A percentile compares a stretch with the other conserved stretches of the same genome.
Evolutionary conservation across 2,113 vertebrate genomes (phyloP).

Genomic region (Leptobrachium ailaonicum): DNA sequence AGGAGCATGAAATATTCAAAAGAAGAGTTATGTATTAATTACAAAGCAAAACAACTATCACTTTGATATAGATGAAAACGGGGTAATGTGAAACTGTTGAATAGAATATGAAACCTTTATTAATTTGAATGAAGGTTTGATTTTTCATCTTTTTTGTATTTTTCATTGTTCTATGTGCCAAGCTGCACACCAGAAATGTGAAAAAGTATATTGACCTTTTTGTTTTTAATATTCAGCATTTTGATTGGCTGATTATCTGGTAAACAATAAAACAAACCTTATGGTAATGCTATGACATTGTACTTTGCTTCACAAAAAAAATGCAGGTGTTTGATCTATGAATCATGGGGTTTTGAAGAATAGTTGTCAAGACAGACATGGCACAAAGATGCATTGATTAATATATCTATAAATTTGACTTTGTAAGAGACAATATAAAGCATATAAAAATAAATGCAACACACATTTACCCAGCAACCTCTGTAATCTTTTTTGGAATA

Average conservation of each 20-base stretch:
- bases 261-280: constrained; percentile 22
- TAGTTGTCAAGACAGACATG: too few relatives aligned
- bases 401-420: too few relatives aligned
- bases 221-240: constrained; percentile 47
- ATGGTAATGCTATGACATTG: constrained; percentile 30
- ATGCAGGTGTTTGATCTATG: too few relatives aligned
- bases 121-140: constrained; percentile 6
- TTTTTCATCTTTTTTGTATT: constrained; percentile 10
- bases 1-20: constrained; percentile 28
- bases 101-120: constrained; percentile 8
- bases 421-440: too few relatives aligned
- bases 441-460: too few relatives aligned
- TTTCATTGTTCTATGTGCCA: constrained; percentile 4
- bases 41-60: constrained; percentile 24
- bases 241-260: constrained; percentile 44
- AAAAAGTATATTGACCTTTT: constrained; percentile 39
- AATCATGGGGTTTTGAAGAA: too few relatives aligned
- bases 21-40: constrained; percentile 27
- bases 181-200: not conserved
- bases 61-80: constrained; percentile 10
- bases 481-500: too few relatives aligned
- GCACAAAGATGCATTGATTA: too few relatives aligned
- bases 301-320: not conserved
- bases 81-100: constrained; percentile 11
- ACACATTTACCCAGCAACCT: too few relatives aligned